A percentile compares a stretch with the other conserved stretches of the same genome.
Evolutionary conservation across 2,113 vertebrate genomes (phyloP).

Genomic region (Myotis brandtii): DNA sequence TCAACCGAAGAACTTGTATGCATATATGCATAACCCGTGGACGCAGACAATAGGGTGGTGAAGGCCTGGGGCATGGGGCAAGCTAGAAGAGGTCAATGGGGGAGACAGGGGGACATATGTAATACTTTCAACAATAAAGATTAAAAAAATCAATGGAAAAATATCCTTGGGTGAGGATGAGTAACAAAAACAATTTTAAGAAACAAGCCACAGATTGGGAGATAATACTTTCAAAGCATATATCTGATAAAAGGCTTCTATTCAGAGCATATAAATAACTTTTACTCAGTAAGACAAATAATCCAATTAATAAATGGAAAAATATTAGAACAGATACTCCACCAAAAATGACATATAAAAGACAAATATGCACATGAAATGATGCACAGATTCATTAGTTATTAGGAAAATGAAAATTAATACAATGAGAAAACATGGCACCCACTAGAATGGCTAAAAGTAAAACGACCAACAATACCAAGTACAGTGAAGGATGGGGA

Average conservation of each 20-base stretch:
- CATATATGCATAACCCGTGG: no score
- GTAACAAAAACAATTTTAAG: neutral
- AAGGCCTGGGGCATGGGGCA: no score
- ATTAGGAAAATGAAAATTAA: conserved; percentile 30
- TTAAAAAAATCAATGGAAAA: no score
- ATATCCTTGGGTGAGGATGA: no score
- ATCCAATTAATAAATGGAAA: neutral
- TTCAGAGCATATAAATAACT: neutral
- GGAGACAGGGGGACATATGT: no score
- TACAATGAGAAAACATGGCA: neutral
- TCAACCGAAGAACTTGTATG: no score
- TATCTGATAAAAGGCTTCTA: neutral
- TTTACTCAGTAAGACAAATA: conserved; percentile 4
- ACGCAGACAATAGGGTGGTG: no score
- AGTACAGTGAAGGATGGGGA: neutral
- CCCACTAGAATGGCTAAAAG: neutral
- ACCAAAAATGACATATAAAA: conserved; percentile 26
- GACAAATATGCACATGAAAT: neutral
- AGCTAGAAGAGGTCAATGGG: no score
- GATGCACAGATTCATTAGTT: neutral
- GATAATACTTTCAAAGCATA: conserved; percentile 35
- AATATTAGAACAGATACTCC: neutral
- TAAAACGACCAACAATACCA: neutral
- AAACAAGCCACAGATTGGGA: neutral
- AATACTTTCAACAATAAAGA: no score